Base-by-base conservation (phyloP, 2,113 vertebrate genomes). In the Aptenodytes patagonicus region DNA sequence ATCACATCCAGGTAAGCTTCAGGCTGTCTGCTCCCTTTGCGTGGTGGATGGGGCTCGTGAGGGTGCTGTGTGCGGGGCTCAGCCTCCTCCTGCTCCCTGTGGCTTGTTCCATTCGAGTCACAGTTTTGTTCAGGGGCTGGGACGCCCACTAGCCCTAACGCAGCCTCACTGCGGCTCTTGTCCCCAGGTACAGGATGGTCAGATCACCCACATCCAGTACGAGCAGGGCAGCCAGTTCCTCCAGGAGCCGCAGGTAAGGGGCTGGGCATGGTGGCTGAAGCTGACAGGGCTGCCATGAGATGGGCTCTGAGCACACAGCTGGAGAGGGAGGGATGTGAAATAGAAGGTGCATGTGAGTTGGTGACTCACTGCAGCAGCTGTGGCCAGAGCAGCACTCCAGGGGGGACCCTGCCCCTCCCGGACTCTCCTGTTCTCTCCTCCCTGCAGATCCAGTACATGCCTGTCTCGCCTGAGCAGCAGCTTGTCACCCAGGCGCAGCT, bases 201-300 rank as follows among this genome's bases (percentile, higher is more conserved):
- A 99, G 93, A 99, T 99, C 89, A 98, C 99, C 89, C 99, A 99
- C 94, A 99, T 99, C 93, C 99, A 99, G 97, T 99, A 99, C 0
- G 99, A 99, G 83, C 98, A 99, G 46, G 99, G 99, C 3, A 95
- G 98, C n/a, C 97, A 98, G 3, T 99, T 99, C 92, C 94, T 99
- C 9, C 99, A 99, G 31, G 99, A 99, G 92, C 98, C 99, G 0
- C 99, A 99, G 99, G 99, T 99, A 72, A 86, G 87, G 61, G 49
- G 22, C 38, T 15, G 24, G 12, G 24, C 17, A 0, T 5, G 11
- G 32, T 24, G 10, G 15, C 1, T 7, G 68, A 38, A 25, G 32
- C 29, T 19, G 55, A 29, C 1, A 5, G 15, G 38, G 34, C 31
- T 49, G 25, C 28, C 1, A 1, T 7, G 32, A 17, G 32, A 1